Conservation (phyloP, 2,888 invertebrate genomes). For the Temnothorax unifasciatus region DNA sequence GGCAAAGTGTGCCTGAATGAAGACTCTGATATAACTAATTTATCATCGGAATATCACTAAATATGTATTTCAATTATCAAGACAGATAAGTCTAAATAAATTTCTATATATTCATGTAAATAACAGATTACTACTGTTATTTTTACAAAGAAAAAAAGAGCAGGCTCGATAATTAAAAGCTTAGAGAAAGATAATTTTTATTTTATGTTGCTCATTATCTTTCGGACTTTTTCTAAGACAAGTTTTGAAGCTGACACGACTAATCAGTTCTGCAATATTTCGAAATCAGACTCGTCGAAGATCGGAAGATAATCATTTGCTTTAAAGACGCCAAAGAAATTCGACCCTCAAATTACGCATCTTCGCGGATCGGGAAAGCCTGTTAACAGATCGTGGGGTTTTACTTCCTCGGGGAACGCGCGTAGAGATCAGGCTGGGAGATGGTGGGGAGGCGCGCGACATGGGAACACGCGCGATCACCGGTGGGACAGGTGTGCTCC, state of each 20-base stretch:
- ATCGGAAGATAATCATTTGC: not conserved
- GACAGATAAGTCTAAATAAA: not conserved
- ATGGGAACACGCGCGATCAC: conserved; percentile 71
- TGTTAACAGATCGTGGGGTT: not conserved
- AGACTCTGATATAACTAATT: not conserved
- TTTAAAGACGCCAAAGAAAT: not conserved
- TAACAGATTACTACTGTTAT: not conserved
- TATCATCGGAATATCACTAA: not conserved
- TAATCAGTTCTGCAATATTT: not conserved
- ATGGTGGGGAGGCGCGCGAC: conserved; percentile 43
- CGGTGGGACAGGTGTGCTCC: conserved; percentile 82
- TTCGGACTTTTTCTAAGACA: not conserved
- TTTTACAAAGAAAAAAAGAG: not conserved
- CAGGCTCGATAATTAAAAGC: not conserved
- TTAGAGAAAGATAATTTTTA: not conserved
- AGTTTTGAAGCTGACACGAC: not conserved
- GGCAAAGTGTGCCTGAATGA: not conserved
- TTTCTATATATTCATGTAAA: not conserved
- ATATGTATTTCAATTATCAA: not conserved
- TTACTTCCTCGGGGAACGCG: conserved; percentile 40
- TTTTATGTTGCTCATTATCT: not conserved
- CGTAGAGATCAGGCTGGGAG: conserved; percentile 56
- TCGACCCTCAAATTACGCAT: not conserved
- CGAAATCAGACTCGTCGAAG: not conserved
- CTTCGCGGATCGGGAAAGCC: conserved; percentile 4